Evolutionary conservation across 2,113 vertebrate genomes (phyloP).

Genomic region (Cryptotis parvus): DNA sequence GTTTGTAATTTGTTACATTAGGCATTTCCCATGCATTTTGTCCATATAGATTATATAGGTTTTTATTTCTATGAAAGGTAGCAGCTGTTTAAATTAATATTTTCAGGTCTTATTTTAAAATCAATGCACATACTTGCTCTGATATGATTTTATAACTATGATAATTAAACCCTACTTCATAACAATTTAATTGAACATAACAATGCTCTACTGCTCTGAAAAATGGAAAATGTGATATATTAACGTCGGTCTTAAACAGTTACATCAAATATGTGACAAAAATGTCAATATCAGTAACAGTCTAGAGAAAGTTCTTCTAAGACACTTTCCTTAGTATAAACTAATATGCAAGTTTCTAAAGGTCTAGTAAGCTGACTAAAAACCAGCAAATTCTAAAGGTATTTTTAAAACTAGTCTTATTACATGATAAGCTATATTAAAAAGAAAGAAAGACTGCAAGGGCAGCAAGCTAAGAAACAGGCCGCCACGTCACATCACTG

Average conservation of each 20-base stretch:
- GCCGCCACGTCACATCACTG: slow-evolving; percentile 83
- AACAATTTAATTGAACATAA: slow-evolving; percentile 51
- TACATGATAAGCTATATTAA: slow-evolving; percentile 59
- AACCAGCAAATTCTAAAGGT: slow-evolving; percentile 53
- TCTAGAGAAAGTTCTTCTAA: slow-evolving; percentile 44
- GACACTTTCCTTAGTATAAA: slow-evolving; percentile 58
- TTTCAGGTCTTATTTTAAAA: slow-evolving; percentile 62
- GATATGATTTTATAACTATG: slow-evolving; percentile 55
- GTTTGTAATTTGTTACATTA: slow-evolving; percentile 61
- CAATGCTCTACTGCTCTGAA: slow-evolving; percentile 23
- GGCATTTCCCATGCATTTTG: slow-evolving; percentile 69
- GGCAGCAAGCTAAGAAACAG: slow-evolving; percentile 79
- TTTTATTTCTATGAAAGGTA: slow-evolving; percentile 75
- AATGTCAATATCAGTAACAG: slow-evolving; percentile 22
- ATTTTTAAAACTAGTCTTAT: slow-evolving; percentile 10
- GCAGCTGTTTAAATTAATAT: slow-evolving; percentile 78
- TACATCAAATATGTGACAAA: slow-evolving; percentile 49
- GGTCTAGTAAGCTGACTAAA: slow-evolving; percentile 43
- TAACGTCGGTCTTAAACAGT: slow-evolving; percentile 54
- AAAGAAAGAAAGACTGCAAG: slow-evolving; percentile 57
- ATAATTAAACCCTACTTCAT: slow-evolving; percentile 48
- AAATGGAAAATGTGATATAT: slow-evolving; percentile 37
- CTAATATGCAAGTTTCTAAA: slow-evolving; percentile 47
- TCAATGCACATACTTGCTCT: neutral
- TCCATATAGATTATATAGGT: slow-evolving; percentile 66